Base-by-base conservation (phyloP, 2,113 vertebrate genomes). In the Salvelinus namaycush region DNA sequence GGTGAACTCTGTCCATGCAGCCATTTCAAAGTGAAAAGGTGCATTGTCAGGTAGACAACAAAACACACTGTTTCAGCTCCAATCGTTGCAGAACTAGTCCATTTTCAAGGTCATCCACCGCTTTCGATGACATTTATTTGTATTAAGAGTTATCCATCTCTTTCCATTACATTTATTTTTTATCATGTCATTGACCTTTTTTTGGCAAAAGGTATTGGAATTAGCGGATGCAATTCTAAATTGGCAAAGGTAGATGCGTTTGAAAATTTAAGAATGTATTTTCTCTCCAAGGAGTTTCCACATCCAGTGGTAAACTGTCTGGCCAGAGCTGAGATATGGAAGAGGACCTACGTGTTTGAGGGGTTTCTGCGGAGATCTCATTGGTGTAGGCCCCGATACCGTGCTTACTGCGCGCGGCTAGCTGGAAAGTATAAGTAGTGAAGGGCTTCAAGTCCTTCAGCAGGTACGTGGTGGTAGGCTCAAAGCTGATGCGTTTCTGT, bases 271-370 rank as follows among this genome's bases (percentile, higher is more conserved):
- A 78, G 9, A 27, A 31, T 86, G 22, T 44, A 11, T 70, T 34
- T 31, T 31, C 44, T 76, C 73, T 59, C 65, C 68, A 77, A 70
- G 83, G 51, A 67, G 70, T 74, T 74, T 67, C 51, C 48, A 22
- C 18, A 13, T 44, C n/a, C 44, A 31, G 26, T 9, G 57, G 26
- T 34, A 65, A 5, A 44, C 59, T 69, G 70, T 75, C 14, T 72
- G 73, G 22, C n/a, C 80, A 59, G n/a, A 71, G 79, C 26, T 69
- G n/a, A 77, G 86, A 84, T 86, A 93, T 92, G 91, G 95, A 98
- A 91, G 93, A 91, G 89, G 92, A 99, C 98, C 95, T 98, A 99
- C 98, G 98, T 96, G 98, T 99, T 94, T 98, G 97, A 88, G 98
- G 96, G 72, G 98, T 99, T 91, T 97, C 96, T 0, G 97, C 97